Conservation (phyloP, 1,140 invertebrate species). For the Anoplolepis gracilipes region DNA sequence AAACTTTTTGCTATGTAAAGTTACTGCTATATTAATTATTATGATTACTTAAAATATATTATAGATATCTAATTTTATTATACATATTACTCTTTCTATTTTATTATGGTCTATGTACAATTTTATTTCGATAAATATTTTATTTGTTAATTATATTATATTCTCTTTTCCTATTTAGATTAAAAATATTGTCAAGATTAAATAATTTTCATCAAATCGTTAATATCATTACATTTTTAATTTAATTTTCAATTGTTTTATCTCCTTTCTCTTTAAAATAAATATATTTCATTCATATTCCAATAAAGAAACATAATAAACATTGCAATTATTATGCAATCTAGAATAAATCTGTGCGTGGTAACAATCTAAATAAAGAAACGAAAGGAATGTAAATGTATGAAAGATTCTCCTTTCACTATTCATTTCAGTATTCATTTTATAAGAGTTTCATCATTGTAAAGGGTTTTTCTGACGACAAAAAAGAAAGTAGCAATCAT, state of each 20-base stretch:
- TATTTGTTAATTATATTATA: constrained; percentile 7
- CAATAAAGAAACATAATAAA: constrained; percentile 1
- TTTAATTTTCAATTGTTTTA: neutral
- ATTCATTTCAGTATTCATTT: neutral
- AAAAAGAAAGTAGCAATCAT: constrained; percentile 29
- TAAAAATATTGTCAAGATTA: neutral
- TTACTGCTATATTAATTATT: too few relatives aligned
- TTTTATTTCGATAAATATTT: too few relatives aligned
- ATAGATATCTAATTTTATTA: too few relatives aligned
- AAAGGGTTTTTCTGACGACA: constrained; percentile 58
- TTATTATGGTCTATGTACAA: too few relatives aligned
- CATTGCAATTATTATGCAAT: neutral
- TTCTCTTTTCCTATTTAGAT: neutral
- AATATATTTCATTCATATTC: neutral
- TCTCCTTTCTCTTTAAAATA: neutral
- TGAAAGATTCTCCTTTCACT: constrained; percentile 18
- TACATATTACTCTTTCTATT: too few relatives aligned
- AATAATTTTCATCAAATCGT: neutral
- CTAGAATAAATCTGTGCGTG: neutral
- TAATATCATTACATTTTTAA: neutral
- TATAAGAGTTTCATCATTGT: too few relatives aligned
- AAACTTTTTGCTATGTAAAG: neutral
- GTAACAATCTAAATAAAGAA: constrained; percentile 22
- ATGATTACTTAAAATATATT: too few relatives aligned
- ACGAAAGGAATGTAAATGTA: constrained; percentile 35